These are phyloP conservation scores for Mola mola DNA, from an alignment of 2,113 vertebrate species.

Conservation along the genomic window DNA sequence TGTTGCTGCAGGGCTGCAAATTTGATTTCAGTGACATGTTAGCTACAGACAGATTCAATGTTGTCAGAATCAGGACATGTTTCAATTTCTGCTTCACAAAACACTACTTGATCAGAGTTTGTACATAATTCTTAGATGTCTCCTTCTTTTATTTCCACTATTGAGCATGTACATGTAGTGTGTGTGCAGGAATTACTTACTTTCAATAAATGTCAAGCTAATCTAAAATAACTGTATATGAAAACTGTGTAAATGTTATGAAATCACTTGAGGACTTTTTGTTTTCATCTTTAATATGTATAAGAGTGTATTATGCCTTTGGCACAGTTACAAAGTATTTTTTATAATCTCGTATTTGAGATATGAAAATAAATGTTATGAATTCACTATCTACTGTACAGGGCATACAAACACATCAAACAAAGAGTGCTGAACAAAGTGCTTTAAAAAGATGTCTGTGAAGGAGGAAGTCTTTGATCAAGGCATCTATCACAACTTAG, in stretches of 20 bases:
- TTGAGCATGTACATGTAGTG: constrained; percentile 45
- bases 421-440: constrained; percentile 22
- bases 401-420: constrained; percentile 63
- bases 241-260: constrained; percentile 64
- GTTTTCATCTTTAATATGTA: constrained; percentile 53
- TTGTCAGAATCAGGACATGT: constrained; percentile 30
- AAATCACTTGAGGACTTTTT: constrained; percentile 46
- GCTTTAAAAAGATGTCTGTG: constrained; percentile 13
- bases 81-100: constrained; percentile 49
- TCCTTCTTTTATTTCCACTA: constrained; percentile 48
- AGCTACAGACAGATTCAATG: constrained; percentile 20
- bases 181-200: constrained; percentile 41
- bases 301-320: constrained; percentile 65
- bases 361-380: constrained; percentile 55
- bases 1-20: constrained; percentile 40
- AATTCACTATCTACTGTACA: constrained; percentile 77
- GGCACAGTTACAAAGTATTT: constrained; percentile 49
- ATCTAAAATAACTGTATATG: constrained; percentile 58
- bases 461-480: constrained; percentile 46
- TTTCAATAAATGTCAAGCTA: constrained; percentile 42
- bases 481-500: constrained; percentile 7
- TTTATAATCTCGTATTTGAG: constrained; percentile 64
- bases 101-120: constrained; percentile 63
- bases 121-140: constrained; percentile 36
- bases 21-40: constrained; percentile 22